Evolutionary conservation across 1,140 invertebrate genomes (phyloP).

Genomic region (Orchestia grillus): DNA sequence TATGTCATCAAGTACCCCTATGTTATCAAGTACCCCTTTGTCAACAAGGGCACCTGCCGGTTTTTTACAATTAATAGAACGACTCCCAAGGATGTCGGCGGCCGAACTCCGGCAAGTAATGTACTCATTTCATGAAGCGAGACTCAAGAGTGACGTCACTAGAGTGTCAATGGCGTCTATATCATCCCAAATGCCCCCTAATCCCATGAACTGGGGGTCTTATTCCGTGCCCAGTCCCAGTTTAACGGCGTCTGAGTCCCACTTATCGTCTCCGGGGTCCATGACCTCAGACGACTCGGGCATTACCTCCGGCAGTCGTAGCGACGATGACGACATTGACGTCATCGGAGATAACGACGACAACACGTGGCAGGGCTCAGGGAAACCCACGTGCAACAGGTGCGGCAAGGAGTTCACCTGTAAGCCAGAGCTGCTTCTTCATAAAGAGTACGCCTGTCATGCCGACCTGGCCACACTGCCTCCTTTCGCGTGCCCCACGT

Average conservation of each 20-base stretch:
- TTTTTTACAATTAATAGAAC: neutral
- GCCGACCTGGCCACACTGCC: constrained; percentile 90
- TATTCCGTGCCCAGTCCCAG: neutral
- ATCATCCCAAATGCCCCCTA: neutral
- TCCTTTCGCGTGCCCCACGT: constrained; percentile 86
- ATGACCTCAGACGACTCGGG: constrained; percentile 65
- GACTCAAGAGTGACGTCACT: neutral
- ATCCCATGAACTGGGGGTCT: no score
- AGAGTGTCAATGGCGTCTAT: neutral
- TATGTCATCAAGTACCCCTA: neutral
- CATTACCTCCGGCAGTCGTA: constrained; percentile 58
- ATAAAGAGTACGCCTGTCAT: constrained; percentile 94
- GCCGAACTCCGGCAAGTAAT: neutral
- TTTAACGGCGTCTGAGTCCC: constrained; percentile 36
- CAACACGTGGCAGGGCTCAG: neutral
- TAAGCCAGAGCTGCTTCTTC: constrained; percentile 93
- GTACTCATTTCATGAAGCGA: neutral
- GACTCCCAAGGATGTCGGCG: neutral
- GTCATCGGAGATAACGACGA: constrained; percentile 57
- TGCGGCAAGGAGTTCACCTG: constrained; percentile 97
- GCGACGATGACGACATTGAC: constrained; percentile 66
- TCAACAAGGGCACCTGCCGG: neutral
- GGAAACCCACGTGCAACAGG: constrained; percentile 85
- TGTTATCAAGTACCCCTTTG: neutral
- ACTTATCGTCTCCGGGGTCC: constrained; percentile 62